Conservation (phyloP, 2,797 vertebrate genomes). For the Catamblyrhynchus diadema region DNA sequence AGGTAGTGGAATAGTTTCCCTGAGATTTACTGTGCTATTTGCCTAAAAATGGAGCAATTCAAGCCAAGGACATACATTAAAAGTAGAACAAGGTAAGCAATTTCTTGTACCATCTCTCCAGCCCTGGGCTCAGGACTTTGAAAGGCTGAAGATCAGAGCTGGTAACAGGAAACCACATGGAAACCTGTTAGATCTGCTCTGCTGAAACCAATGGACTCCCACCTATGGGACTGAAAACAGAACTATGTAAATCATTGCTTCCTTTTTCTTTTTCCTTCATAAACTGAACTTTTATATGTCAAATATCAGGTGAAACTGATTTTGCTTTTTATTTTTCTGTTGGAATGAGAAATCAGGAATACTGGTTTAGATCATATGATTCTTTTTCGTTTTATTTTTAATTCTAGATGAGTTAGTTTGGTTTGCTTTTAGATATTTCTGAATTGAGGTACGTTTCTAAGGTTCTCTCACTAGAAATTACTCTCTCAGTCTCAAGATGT, state of each 20-base stretch:
- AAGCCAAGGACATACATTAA: background rate
- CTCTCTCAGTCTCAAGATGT: background rate
- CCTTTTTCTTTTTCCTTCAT: background rate
- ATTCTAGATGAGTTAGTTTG: background rate
- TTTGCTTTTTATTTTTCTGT: background rate
- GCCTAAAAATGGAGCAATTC: background rate
- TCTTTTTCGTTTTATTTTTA: background rate
- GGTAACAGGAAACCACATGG: background rate
- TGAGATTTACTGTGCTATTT: background rate
- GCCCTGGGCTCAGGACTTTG: background rate
- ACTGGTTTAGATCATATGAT: rapidly evolving
- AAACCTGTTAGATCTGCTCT: background rate
- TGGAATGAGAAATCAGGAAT: background rate
- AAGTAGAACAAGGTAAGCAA: background rate
- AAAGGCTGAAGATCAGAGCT: background rate
- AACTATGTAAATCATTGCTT: background rate
- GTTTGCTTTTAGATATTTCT: background rate
- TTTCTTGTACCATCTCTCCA: background rate
- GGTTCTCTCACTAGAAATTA: background rate
- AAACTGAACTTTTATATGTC: background rate
- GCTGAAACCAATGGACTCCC: background rate
- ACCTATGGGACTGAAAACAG: background rate
- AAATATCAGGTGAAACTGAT: background rate
- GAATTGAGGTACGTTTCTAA: background rate
- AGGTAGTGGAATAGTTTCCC: background rate